Percentiles rank a stretch among this genome's conserved stretches.
Conservation (phyloP, 1,140 invertebrate species). For the Anastrepha ludens region DNA sequence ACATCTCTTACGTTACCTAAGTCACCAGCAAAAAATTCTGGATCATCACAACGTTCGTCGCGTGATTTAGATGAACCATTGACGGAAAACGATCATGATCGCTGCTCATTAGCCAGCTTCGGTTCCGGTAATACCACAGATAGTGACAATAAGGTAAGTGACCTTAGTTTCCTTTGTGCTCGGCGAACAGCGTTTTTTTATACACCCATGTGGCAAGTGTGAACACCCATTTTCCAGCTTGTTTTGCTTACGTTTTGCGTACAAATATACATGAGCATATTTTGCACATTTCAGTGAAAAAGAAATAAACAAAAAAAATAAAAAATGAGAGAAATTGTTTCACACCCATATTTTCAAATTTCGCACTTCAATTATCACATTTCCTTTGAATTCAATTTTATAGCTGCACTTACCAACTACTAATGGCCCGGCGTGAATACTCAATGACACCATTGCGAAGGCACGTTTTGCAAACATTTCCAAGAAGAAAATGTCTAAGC, state of each 20-base stretch:
- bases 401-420: conserved; percentile 3
- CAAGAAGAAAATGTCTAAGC: not conserved
- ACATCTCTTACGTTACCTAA: conserved; percentile 80
- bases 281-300: not conserved
- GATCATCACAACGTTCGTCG: conserved; percentile 72
- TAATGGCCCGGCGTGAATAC: too few species aligned
- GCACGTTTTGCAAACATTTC: conserved; percentile 12
- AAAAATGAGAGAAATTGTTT: not conserved
- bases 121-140: conserved; percentile 96
- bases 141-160: conserved; percentile 89
- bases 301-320: not conserved
- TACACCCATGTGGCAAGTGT: not conserved
- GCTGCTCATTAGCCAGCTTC: conserved; percentile 93
- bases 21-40: conserved; percentile 85
- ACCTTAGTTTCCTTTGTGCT: conserved; percentile 6
- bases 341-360: not conserved
- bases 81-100: conserved; percentile 77
- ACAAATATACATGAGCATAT: not conserved
- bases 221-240: not conserved
- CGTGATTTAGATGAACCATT: conserved; percentile 88
- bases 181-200: too few species aligned
- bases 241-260: not conserved
- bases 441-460: not conserved
- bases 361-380: conserved; percentile 11
- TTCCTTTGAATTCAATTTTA: conserved; percentile 9